phyloP scores from a whole-genome alignment of 1,140 invertebrate genomes.

The Drosophila rufa region DNA sequence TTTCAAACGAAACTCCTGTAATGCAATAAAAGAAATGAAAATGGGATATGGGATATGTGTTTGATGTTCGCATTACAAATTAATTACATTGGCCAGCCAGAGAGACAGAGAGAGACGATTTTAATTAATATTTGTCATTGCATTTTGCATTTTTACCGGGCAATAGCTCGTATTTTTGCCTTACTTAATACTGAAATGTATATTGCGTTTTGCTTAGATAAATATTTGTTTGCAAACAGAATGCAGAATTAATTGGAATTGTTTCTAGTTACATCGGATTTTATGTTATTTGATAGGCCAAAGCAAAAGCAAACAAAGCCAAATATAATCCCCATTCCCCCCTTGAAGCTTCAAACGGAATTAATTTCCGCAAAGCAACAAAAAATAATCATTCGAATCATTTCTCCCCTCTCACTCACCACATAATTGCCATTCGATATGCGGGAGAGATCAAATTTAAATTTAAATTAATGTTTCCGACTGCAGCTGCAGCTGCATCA shows the following conservation, averaged over 20 bases:
- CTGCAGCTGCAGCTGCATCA: slow-evolving; percentile 1
- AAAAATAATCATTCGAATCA: slow-evolving; percentile 47
- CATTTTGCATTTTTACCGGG: slow-evolving; percentile 42
- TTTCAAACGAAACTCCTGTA: slow-evolving; percentile 33
- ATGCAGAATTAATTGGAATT: slow-evolving; percentile 68
- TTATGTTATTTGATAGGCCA: slow-evolving; percentile 48
- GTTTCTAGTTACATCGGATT: slow-evolving; percentile 52
- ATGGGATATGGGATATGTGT: background rate
- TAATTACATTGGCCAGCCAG: slow-evolving; percentile 45
- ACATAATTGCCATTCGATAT: slow-evolving; percentile 52
- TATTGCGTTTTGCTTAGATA: slow-evolving; percentile 55
- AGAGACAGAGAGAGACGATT: slow-evolving; percentile 7
- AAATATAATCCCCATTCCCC: slow-evolving; percentile 4
- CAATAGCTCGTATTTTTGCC: slow-evolving; percentile 5
- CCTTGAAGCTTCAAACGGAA: slow-evolving; percentile 29
- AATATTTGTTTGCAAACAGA: slow-evolving; percentile 61
- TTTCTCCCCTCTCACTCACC: background rate
- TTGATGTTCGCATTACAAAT: slow-evolving; percentile 46
- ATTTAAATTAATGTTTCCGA: slow-evolving; percentile 63
- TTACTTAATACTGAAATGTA: slow-evolving; percentile 37
- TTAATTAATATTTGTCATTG: slow-evolving; percentile 71
- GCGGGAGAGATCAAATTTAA: slow-evolving; percentile 45
- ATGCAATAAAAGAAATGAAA: slow-evolving; percentile 42
- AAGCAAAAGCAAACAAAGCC: slow-evolving; percentile 34
- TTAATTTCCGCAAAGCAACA: slow-evolving; percentile 43